Conservation (phyloP, 1,140 invertebrate genomes). For the Musca vetustissima region DNA sequence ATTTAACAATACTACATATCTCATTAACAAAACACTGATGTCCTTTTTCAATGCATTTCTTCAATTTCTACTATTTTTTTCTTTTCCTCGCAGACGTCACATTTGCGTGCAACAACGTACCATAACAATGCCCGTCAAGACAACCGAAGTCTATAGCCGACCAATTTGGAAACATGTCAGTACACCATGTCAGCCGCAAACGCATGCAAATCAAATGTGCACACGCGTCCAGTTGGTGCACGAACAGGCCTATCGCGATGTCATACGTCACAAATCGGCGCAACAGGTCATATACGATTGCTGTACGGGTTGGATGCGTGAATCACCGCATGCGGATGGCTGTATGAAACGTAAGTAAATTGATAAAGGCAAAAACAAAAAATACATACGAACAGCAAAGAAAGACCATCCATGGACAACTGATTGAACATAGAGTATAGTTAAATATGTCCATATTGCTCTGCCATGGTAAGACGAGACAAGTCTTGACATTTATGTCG, state of each 20-base stretch:
- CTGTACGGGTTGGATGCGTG: slow-evolving; percentile 66
- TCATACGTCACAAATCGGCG: slow-evolving; percentile 57
- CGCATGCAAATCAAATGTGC: slow-evolving; percentile 58
- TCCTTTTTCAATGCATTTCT: no score
- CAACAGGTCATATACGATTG: slow-evolving; percentile 59
- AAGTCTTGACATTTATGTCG: no score
- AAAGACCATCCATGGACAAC: no score
- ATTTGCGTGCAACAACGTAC: slow-evolving; percentile 58
- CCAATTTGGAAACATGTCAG: slow-evolving; percentile 58
- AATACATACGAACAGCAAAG: no score
- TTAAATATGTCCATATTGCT: no score
- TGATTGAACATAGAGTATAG: no score
- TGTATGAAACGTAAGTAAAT: slow-evolving; percentile 66
- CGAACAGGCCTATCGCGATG: slow-evolving; percentile 58
- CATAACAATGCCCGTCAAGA: slow-evolving; percentile 57
- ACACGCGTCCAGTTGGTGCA: slow-evolving; percentile 58
- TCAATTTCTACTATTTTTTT: background rate
- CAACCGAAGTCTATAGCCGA: slow-evolving; percentile 56
- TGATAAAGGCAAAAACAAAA: no score
- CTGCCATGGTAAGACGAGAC: no score
- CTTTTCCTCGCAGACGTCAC: slow-evolving; percentile 56
- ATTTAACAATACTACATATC: background rate
- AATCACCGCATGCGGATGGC: slow-evolving; percentile 59
- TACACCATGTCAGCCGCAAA: slow-evolving; percentile 58
- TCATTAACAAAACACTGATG: background rate